Percentiles rank a stretch among this genome's conserved stretches.
Conservation (phyloP, 2,888 invertebrate genomes). For the Monoplex corrugatus region DNA sequence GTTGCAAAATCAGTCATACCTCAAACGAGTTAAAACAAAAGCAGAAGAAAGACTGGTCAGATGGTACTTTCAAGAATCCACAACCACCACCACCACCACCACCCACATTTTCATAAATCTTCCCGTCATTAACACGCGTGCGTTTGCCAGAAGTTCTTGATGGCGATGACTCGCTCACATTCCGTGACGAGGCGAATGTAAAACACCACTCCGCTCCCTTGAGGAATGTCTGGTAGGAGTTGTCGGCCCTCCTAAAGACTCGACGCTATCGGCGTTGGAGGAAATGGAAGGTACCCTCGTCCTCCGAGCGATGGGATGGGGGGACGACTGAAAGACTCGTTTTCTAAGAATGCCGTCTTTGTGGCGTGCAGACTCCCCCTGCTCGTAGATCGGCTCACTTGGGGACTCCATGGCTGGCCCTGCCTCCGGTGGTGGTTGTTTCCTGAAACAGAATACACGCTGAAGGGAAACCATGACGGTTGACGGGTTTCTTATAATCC, state of each 20-base stretch:
- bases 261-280: conserved; percentile 12
- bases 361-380: conserved; percentile 51
- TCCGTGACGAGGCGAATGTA: not conserved
- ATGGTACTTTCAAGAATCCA: conserved; percentile 57
- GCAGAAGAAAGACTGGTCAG: no score
- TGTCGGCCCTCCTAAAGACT: not conserved
- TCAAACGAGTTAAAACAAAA: no score
- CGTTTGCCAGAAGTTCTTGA: conserved; percentile 32
- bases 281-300: not conserved
- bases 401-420: conserved; percentile 46
- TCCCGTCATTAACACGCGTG: conserved; percentile 68
- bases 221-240: not conserved
- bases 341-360: conserved; percentile 53
- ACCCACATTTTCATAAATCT: conserved; percentile 72
- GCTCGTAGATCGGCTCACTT: conserved; percentile 44
- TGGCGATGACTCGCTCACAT: conserved; percentile 17
- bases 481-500: no score
- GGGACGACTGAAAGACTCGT: conserved; percentile 33
- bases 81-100: conserved; percentile 58
- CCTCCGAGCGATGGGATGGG: not conserved
- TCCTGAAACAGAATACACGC: not conserved
- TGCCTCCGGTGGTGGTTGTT: not conserved
- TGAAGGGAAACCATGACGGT: no score
- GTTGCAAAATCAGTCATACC: no score
- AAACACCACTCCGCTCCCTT: not conserved